Evolutionary conservation across 2,797 vertebrate genomes (phyloP), one percentile per base, ranked within the genome.

Genomic region (Xenentodon cancila): DNA sequence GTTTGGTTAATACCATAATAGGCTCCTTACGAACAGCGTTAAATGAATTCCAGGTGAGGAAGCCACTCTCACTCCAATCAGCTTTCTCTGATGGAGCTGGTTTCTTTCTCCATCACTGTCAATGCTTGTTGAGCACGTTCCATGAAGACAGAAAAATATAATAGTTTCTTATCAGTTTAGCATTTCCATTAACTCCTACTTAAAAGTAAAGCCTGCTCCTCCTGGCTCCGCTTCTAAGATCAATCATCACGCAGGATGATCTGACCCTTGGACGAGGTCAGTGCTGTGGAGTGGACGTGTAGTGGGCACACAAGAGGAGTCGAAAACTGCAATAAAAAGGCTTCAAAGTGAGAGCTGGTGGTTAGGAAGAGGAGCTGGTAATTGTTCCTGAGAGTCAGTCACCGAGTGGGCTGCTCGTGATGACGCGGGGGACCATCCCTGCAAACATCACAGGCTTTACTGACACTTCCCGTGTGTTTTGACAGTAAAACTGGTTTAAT

Each of bases 281-380:
- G 53, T 47, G 17, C 27, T 37, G 64, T 61, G 53, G 60, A 81
- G 73, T 61, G 75, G 73, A 80, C 68, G 53, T 7, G 3, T 11
- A 63, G 52, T 43, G 15, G 51, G 45, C 40, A 44, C 53, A 69
- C 45, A 59, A 77, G 84, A 78, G 69, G 72, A 79, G 80, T 84
- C 82, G 79, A 63, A 48, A 58, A 70, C 59, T 62, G 20, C 44
- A 64, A 71, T 57, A 73, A 51, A 32, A 64, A 21, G 74, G 80
- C 84, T 80, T 72, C 52, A 73, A 79, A 79, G 69, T 68, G 79
- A 90, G 85, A 79, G 82, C 52, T 57, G 71, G 71, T 85, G 71
- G 88, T 89, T 83, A 82, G 77, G 67, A 63, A 78, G 64, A 80
- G 81, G 89, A 82, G 85, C 57, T 65, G 79, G 75, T 86, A 84